Evolutionary conservation across 1,140 invertebrate species (phyloP).

Genomic region (Glomeris maerens): DNA sequence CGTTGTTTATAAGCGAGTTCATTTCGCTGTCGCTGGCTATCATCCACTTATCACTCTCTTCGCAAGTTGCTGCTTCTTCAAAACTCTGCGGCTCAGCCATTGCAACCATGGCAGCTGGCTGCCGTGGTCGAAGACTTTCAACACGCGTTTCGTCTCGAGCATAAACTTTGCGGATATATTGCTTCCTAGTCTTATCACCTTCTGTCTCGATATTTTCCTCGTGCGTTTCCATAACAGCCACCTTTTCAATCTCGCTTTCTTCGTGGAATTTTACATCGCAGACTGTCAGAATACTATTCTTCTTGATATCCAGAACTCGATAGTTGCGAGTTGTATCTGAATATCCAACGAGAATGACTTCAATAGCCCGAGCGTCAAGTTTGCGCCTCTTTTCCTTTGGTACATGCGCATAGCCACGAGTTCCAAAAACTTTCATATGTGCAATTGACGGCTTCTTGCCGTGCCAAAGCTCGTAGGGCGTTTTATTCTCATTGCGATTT

Average conservation of each 20-base stretch:
- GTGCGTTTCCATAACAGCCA: no score
- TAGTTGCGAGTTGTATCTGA: no score
- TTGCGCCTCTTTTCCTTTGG: conserved; percentile 20
- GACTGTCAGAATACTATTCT: no score
- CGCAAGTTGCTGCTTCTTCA: conserved; percentile 24
- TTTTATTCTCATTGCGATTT: conserved; percentile 18
- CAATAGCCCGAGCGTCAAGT: conserved; percentile 14
- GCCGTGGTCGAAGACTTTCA: no score
- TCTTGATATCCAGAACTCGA: no score
- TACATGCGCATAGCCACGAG: conserved; percentile 21
- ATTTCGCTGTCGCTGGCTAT: conserved; percentile 29
- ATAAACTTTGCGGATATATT: no score
- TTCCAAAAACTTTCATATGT: conserved; percentile 26
- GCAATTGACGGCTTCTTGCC: conserved; percentile 21
- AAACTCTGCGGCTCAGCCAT: conserved; percentile 18
- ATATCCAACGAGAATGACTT: conserved; percentile 15
- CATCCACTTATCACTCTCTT: conserved; percentile 25
- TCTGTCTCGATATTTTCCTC: no score
- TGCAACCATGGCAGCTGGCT: no score
- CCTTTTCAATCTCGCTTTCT: no score
- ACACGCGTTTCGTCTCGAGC: no score
- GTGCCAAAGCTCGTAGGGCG: conserved; percentile 24
- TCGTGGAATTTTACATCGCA: no score
- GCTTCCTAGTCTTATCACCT: no score
- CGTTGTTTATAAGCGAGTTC: conserved; percentile 24